phyloP scores from a whole-genome alignment of 2,797 vertebrate species.

The Poecile montanus region DNA sequence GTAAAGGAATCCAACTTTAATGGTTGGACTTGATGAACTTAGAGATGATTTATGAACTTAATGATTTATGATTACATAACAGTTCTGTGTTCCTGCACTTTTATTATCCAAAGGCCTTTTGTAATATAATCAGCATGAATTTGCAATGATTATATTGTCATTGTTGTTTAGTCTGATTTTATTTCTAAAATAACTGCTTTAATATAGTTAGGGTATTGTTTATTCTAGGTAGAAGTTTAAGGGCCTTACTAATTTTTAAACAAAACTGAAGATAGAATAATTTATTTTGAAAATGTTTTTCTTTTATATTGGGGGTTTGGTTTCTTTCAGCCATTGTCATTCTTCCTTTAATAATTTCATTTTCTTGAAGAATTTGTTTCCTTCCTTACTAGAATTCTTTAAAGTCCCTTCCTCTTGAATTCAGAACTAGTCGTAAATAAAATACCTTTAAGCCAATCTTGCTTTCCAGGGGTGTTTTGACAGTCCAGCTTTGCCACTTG shows the following conservation, averaged over 20 bases:
- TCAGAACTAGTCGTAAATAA: neutral
- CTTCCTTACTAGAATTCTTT: neutral
- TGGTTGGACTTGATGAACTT: neutral
- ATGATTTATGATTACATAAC: neutral
- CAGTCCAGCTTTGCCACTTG: neutral
- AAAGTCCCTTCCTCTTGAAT: neutral
- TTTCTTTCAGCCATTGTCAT: neutral
- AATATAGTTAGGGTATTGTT: neutral
- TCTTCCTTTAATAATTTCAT: neutral
- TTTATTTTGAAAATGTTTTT: neutral
- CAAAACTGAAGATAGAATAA: neutral
- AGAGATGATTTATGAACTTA: neutral
- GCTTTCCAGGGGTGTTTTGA: neutral
- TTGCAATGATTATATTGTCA: neutral
- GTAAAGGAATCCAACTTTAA: neutral
- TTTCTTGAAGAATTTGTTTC: neutral
- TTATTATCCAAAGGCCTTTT: neutral
- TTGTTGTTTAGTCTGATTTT: neutral
- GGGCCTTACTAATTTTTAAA: neutral
- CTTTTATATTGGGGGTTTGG: neutral
- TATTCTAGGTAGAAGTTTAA: neutral
- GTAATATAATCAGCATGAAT: neutral
- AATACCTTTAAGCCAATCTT: neutral
- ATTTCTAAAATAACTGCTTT: neutral
- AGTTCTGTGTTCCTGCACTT: neutral